phyloP scores from a whole-genome alignment of 2,113 vertebrate genomes.

The Oostethus manadensis region DNA sequence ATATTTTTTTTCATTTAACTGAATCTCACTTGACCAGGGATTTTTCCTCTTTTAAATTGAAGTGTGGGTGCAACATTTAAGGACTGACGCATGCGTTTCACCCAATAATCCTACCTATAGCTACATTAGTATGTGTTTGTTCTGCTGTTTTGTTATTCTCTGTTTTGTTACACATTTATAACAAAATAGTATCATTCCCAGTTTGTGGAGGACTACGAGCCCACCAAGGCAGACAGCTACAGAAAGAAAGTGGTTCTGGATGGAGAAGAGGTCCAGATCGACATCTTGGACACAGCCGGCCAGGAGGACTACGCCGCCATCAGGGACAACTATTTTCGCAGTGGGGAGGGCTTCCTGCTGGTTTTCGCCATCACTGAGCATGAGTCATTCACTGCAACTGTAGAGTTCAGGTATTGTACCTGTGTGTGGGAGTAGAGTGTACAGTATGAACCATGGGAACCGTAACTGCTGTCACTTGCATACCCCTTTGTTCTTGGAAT shows the following conservation, averaged over 20 bases:
- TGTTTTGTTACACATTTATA: neutral
- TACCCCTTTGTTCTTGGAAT: neutral
- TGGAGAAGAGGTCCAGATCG: slow-evolving; percentile 70
- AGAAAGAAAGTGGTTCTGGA: slow-evolving; percentile 73
- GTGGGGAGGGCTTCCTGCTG: slow-evolving; percentile 70
- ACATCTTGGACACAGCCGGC: slow-evolving; percentile 71
- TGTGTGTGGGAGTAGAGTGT: no score
- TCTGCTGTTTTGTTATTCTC: neutral
- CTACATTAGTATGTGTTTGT: no score
- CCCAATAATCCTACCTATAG: no score
- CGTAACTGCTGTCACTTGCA: no score
- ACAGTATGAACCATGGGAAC: neutral
- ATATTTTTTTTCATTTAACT: no score
- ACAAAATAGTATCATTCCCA: slow-evolving; percentile 3
- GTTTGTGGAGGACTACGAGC: slow-evolving; percentile 71
- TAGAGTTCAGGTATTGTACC: slow-evolving; percentile 59
- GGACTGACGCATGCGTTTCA: no score
- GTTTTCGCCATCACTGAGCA: slow-evolving; percentile 73
- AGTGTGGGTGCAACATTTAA: no score
- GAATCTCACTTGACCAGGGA: no score
- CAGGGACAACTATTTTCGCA: slow-evolving; percentile 73
- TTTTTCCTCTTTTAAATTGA: no score
- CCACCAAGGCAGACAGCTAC: slow-evolving; percentile 71
- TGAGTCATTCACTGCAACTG: slow-evolving; percentile 64
- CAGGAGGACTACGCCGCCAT: slow-evolving; percentile 74